phyloP scores from a whole-genome alignment of 1,140 invertebrate genomes.

The Monomorium pharaonis region DNA sequence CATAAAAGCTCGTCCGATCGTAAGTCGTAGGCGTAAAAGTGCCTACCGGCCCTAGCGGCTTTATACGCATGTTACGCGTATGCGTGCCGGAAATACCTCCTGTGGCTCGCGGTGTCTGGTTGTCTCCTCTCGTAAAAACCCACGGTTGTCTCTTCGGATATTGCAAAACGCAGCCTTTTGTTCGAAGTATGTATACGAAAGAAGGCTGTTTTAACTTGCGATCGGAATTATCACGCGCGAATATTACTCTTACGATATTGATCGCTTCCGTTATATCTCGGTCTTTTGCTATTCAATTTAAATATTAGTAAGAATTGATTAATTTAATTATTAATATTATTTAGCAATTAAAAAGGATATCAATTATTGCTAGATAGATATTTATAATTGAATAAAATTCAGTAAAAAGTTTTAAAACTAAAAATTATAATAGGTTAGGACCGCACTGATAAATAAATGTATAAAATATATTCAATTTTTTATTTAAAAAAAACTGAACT shows the following conservation, averaged over 20 bases:
- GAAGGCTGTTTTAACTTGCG: no score
- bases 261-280: not conserved
- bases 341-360: no score
- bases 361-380: no score
- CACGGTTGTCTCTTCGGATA: not conserved
- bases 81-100: not conserved
- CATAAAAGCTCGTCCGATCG: slow-evolving; percentile 23
- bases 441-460: no score
- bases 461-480: not conserved
- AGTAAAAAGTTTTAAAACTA: no score
- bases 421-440: no score
- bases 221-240: not conserved
- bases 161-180: not conserved
- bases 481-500: not conserved
- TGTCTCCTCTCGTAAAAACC: not conserved
- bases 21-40: slow-evolving; percentile 52
- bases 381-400: no score
- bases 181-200: not conserved
- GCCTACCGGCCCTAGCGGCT: slow-evolving; percentile 17
- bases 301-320: no score
- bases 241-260: not conserved
- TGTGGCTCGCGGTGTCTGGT: not conserved
- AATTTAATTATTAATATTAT: no score
- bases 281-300: not conserved
- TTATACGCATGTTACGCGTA: slow-evolving; percentile 16